Evolutionary conservation across 1,140 invertebrate species (phyloP).

Genomic region (Mactra quadrangularis): DNA sequence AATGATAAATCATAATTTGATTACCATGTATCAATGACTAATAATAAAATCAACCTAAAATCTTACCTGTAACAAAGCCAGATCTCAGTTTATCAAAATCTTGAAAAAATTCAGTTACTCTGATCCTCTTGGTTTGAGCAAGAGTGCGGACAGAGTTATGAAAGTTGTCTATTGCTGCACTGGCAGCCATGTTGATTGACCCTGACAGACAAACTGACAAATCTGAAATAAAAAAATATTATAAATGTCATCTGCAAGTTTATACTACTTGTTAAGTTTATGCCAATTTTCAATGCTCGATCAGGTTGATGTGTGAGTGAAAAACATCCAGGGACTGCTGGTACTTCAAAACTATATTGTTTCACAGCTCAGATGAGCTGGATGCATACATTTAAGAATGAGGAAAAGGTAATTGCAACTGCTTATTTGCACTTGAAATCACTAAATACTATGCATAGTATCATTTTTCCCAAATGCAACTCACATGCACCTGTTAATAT

Average conservation of each 20-base stretch:
- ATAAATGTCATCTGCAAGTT: neutral
- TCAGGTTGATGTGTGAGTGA: neutral
- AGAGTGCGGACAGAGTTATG: constrained; percentile 79
- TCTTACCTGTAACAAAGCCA: constrained; percentile 82
- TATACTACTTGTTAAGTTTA: neutral
- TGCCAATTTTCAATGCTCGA: neutral
- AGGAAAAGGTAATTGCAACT: too few relatives aligned
- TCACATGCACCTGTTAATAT: too few relatives aligned
- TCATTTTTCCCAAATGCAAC: too few relatives aligned
- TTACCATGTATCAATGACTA: too few relatives aligned
- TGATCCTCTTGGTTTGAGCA: constrained; percentile 80
- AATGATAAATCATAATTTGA: too few relatives aligned
- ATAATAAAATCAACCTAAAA: too few relatives aligned
- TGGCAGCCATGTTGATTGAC: constrained; percentile 69
- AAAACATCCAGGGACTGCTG: neutral
- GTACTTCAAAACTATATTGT: neutral
- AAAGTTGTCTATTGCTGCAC: constrained; percentile 68
- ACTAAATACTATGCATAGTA: neutral
- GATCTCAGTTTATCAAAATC: constrained; percentile 83
- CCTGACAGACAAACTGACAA: neutral
- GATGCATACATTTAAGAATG: too few relatives aligned
- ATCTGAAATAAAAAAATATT: neutral
- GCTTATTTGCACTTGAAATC: too few relatives aligned
- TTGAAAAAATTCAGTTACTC: constrained; percentile 82
- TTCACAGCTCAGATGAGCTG: too few relatives aligned